Percentiles rank a stretch among this genome's conserved stretches.
These are phyloP conservation scores for Falco novaeseelandiae DNA, from an alignment of 2,797 vertebrate genomes.

Conservation along the genomic window DNA sequence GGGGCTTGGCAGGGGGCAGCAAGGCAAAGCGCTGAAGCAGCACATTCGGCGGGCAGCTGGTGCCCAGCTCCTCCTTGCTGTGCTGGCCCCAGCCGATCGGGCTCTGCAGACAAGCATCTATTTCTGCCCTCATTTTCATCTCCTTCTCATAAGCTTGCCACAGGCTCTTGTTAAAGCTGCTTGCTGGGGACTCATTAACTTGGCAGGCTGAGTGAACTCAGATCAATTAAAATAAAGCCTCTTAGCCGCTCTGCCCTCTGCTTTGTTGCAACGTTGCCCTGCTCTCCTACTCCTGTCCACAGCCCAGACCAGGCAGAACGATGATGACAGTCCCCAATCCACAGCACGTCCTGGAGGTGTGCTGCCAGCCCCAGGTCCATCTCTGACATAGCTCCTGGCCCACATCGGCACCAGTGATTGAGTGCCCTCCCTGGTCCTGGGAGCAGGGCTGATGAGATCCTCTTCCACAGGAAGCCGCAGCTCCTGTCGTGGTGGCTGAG, in stretches of 20 bases:
- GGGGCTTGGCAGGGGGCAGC: neutral
- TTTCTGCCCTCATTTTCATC: slow-evolving; percentile 42
- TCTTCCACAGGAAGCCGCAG: neutral
- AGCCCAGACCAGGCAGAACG: neutral
- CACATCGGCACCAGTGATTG: rapidly evolving
- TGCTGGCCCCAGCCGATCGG: neutral
- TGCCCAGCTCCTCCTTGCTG: neutral
- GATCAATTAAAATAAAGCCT: slow-evolving; percentile 53
- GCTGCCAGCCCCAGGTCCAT: neutral
- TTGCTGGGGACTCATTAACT: slow-evolving; percentile 57
- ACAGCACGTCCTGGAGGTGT: neutral
- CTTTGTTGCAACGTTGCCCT: neutral
- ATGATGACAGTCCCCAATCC: rapidly evolving
- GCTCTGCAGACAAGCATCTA: neutral
- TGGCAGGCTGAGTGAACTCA: slow-evolving; percentile 28
- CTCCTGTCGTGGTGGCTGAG: rapidly evolving
- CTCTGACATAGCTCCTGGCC: neutral
- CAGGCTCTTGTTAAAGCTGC: slow-evolving; percentile 11
- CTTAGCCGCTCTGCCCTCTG: neutral
- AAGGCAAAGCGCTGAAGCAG: neutral
- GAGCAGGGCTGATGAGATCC: neutral
- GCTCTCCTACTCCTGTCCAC: neutral
- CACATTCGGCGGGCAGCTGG: neutral
- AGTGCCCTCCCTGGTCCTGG: neutral
- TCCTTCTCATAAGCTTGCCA: slow-evolving; percentile 5